phyloP scores from a whole-genome alignment of 2,797 vertebrate genomes.

The Leucoraja ocellata region DNA sequence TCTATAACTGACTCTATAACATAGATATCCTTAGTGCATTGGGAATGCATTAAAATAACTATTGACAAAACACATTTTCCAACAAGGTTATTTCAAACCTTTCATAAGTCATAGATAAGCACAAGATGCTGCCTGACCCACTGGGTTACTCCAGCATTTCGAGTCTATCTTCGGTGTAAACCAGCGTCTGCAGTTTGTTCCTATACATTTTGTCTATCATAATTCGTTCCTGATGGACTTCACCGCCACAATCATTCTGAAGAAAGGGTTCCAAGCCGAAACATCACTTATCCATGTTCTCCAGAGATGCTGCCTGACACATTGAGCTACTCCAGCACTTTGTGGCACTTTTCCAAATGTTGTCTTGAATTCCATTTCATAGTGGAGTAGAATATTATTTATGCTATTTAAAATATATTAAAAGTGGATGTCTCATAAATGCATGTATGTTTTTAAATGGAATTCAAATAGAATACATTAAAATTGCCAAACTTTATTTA shows the following conservation, averaged over 20 bases:
- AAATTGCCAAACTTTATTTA: background rate
- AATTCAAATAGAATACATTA: background rate
- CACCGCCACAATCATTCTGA: no score
- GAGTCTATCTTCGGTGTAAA: no score
- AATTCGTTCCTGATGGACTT: no score
- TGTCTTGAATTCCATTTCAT: background rate
- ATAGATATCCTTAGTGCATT: background rate
- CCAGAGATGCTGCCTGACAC: no score
- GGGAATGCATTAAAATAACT: background rate
- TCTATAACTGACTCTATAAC: no score
- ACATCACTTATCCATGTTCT: no score
- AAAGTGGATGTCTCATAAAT: background rate
- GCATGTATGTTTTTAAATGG: background rate
- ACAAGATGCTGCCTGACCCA: no score
- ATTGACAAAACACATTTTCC: background rate
- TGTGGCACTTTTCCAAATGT: background rate
- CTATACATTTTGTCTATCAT: no score
- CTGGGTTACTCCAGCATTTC: no score
- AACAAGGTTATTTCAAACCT: background rate
- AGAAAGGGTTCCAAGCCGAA: no score
- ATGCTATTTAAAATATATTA: background rate
- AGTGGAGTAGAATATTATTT: background rate
- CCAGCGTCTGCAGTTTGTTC: no score
- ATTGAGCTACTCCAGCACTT: background rate
- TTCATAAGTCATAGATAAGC: background rate